Percentiles rank a stretch among this genome's conserved stretches.
Evolutionary conservation across 2,113 vertebrate species (phyloP).

Genomic region (Galeopterus variegatus): DNA sequence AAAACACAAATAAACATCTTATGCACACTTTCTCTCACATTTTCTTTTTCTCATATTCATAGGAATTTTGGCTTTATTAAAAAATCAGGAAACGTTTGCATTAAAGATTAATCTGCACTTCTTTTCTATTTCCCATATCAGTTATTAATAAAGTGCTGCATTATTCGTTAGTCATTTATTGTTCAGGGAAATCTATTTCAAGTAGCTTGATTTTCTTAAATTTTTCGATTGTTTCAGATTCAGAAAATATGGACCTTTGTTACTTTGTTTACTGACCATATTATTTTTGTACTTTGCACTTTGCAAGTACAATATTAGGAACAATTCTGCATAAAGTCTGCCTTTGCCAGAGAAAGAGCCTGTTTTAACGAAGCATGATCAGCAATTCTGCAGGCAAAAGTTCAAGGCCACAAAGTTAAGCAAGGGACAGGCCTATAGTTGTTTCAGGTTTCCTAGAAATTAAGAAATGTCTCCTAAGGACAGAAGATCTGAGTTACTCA

Average conservation of each 20-base stretch:
- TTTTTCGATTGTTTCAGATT: not conserved
- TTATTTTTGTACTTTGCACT: not conserved
- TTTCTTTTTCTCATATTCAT: not conserved
- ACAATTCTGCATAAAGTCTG: not conserved
- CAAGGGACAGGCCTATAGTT: too few species aligned
- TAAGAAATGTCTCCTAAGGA: not conserved
- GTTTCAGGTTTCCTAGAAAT: not conserved
- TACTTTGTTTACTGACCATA: not conserved
- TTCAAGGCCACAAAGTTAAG: fast-evolving
- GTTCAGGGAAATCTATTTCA: not conserved
- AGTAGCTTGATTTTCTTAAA: not conserved
- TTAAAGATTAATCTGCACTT: not conserved
- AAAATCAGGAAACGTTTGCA: not conserved
- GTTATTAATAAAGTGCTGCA: not conserved
- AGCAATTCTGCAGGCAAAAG: not conserved
- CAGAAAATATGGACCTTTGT: not conserved
- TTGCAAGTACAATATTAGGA: not conserved
- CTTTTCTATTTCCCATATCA: not conserved
- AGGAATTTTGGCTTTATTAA: not conserved
- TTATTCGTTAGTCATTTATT: not conserved
- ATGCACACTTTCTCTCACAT: not conserved
- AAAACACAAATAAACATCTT: not conserved
- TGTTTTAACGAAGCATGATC: fast-evolving
- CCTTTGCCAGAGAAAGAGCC: not conserved
- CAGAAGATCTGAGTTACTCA: not conserved